Evolutionary conservation across 23 tunicate species (phyloP), one percentile per base, ranked within the genome.

Genomic region (Ascidia mentula): DNA sequence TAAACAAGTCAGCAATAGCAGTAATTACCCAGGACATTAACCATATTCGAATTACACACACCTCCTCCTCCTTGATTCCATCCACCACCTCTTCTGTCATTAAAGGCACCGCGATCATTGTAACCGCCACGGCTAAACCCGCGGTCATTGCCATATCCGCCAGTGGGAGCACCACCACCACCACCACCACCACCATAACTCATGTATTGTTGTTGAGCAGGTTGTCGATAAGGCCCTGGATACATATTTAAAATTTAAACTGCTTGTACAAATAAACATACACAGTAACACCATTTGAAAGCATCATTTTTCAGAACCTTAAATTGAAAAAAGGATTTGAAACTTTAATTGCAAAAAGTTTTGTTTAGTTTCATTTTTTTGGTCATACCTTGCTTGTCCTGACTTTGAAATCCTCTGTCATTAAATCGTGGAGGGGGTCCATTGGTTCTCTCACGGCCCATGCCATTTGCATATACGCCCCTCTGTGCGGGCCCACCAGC

Each of bases 341-440:
- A n/a, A n/a, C n/a, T n/a, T n/a, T n/a, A n/a, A n/a, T n/a, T n/a
- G n/a, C n/a, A n/a, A n/a, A n/a, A n/a, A n/a, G n/a, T n/a, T n/a
- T n/a, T n/a, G n/a, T n/a, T n/a, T n/a, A n/a, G n/a, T n/a, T n/a
- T n/a, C n/a, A n/a, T n/a, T n/a, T 18, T 7, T 18, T 20, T 53
- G 7, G 65, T 53, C 65, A 20, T 5, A 53, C 65, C 65, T 53
- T 53, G 65, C 65, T 53, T 53, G 65, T 53, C 65, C 65, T 53
- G 65, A 9, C 13, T 53, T 53, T 53, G 65, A 53, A 70, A 85
- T 6, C 89, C 89, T 72, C 97, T 77, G 59, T 91, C 97, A 31
- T 77, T 77, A 42, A 84, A 90, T 20, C 97, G 83, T 17, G 88
- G 88, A 35, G 90, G 90, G 3, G 97, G 97, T 8, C 97, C 97